Base-by-base conservation (phyloP, 2,797 vertebrate species). In the Hippopotamyrus pictus region DNA sequence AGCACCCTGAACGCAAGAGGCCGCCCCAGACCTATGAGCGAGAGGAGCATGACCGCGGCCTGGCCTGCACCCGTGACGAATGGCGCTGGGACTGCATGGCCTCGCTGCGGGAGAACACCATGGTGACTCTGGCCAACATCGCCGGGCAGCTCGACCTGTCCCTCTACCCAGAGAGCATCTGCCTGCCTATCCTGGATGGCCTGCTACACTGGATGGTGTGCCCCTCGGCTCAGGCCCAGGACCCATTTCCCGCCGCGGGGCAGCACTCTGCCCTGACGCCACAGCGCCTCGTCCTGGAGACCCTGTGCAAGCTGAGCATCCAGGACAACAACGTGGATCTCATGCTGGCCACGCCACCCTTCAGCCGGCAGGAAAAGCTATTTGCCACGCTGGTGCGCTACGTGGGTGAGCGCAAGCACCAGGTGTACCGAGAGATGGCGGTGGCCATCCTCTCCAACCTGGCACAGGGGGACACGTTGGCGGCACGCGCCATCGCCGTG, bases 151-250 rank as follows among this genome's bases (percentile, higher is more conserved):
- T 99, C 92, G 98, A 99, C 95, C 97, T 99, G 95, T 99, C 98
- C 85, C 93, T 96, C 84, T 99, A 98, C 92, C 97, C 98, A 0
- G 98, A 99, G 94, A 99, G 97, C 93, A 98, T 99, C 96, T 99
- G 98, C 96, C 96, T 99, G 95, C 98, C 99, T 86, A 95, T 99
- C 92, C 95, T 99, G 95, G 98, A 99, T 50, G 99, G 98, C 92
- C 96, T 99, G 90, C 97, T 99, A 93, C 98, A 99, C 97, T 99
- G 99, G 99, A 98, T 99, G 97, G 98, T 99, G 94, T 99, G 99
- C 93, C 98, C 99, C 0, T 98, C 99, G 0, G 97, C 98, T 0
- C 97, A 99, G 95, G 96, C 99, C 91, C 98, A 97, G 94, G 99
- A 99, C 96, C 98, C 98, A 91, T 99, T 99, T 93, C 97, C 97